Evolutionary conservation across 2,797 vertebrate species (phyloP).

Genomic region (Pipistrellus nathusii): DNA sequence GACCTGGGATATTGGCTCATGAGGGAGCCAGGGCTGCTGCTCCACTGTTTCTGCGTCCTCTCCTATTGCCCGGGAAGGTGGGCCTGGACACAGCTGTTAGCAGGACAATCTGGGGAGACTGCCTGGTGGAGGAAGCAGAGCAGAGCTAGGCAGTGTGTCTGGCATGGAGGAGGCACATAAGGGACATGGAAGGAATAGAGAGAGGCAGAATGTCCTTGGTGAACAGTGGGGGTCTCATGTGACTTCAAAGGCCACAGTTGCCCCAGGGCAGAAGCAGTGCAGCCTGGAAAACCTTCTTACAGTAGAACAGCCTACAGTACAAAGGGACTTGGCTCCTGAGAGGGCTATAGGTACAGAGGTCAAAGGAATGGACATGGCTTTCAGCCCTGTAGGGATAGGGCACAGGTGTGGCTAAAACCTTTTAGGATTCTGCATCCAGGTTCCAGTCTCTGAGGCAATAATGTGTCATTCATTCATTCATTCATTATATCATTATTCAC

Average conservation of each 20-base stretch:
- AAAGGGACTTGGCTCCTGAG: background rate
- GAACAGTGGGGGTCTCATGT: background rate
- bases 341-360: background rate
- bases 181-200: background rate
- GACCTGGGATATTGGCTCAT: background rate
- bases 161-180: background rate
- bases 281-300: rapidly evolving
- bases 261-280: background rate
- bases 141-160: background rate
- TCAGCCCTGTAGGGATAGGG: background rate
- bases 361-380: too few relatives aligned
- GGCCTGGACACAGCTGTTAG: background rate
- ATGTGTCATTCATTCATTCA: too few relatives aligned
- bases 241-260: rapidly evolving
- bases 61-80: background rate
- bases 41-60: background rate
- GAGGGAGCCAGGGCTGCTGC: background rate
- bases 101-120: background rate
- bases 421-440: background rate
- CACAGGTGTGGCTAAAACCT: background rate
- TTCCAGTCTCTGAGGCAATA: background rate
- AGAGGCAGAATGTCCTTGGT: background rate
- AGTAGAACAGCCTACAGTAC: background rate
- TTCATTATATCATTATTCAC: too few relatives aligned
- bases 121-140: background rate